Base-by-base conservation (phyloP, 2,888 invertebrate species). In the Phrixothrix hirtus region DNA sequence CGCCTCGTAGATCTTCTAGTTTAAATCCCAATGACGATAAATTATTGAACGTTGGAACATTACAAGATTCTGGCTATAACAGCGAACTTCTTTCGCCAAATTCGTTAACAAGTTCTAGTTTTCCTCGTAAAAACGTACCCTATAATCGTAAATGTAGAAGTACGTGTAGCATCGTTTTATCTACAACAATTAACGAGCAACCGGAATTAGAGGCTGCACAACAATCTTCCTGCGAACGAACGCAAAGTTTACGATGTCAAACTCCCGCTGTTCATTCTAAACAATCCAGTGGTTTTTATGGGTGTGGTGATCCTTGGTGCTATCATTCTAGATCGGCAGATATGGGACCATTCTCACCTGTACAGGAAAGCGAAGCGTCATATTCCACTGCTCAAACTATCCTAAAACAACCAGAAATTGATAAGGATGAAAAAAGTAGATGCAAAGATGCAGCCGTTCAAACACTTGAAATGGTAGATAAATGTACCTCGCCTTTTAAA, bases 141-240 rank as follows among this genome's bases (percentile, higher is more conserved):
- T 78, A 77, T 57, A 77, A 78, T 57, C 70, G 80, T 2, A 75
- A 79, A 49, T 86, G 86, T 65, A 81, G 79, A 56, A 87, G 85
- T 71, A 86, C 86, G 0, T 87, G 85, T 66, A 86, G 81, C 65
- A 87, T 87, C 45, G 80, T 83, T 9, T 76, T 87, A 34, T 82
- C 83, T 4, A 76, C 80, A 1, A 79, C 78, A 55, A 69, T 76
- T 27, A 71, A 75, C 57, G 74, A 76, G 50, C 59, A 73, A 48
- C 59, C 60, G 46, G 64, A 65, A 59, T 65, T 72, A 14, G 64
- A 65, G 50, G 66, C 64, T 29, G 46, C 46, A 35, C 21, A 21
- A 21, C 52, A 35, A 38, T 59, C 62, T 10, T 64, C 64, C 29
- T 71, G 72, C 50, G 67, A 70, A 31, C 68, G 76, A 52, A 77